Evolutionary conservation across 1,140 invertebrate species (phyloP), one percentile per base, ranked within the genome.

Genomic region (Archivesica marissinica): DNA sequence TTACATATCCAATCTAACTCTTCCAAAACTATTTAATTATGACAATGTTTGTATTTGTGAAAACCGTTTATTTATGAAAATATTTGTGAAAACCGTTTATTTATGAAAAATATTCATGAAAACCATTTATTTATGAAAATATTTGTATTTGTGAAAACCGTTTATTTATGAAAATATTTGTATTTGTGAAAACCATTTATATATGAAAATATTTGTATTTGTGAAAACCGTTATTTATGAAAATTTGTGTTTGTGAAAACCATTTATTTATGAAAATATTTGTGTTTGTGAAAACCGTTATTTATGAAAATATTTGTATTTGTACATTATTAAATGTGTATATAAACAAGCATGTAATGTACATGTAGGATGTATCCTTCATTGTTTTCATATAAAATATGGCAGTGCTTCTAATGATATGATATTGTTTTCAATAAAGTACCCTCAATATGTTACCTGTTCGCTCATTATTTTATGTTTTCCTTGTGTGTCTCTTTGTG

Each of bases 321-420:
- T 23, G n/a, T 9, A 59, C 33, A 59, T 15, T 59, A 35, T 28
- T 25, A 17, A 25, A 6, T 59, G 28, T 64, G 25, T 35, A 64
- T 35, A 15, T n/a, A n/a, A n/a, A n/a, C n/a, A n/a, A n/a, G n/a
- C n/a, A n/a, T n/a, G n/a, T n/a, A n/a, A n/a, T n/a, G n/a, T n/a
- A n/a, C n/a, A n/a, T n/a, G n/a, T n/a, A n/a, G n/a, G n/a, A n/a
- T n/a, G n/a, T n/a, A n/a, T n/a, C n/a, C n/a, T n/a, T 20, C 38
- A 17, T 35, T 64, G n/a, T 35, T 33, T 35, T 25, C n/a, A 64
- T 64, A 15, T 64, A 33, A 35, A 64, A 33, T 64, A 64, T 33
- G 38, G 38, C 59, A 64, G 59, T 64, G 59, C 59, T 64, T 64
- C 38, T 64, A 64, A n/a, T 35, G 11, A 35, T 35, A 64, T 59